Percentiles rank a stretch among this genome's conserved stretches.
Conservation (phyloP, 2,797 vertebrate genomes). For the Siniperca obscura region DNA sequence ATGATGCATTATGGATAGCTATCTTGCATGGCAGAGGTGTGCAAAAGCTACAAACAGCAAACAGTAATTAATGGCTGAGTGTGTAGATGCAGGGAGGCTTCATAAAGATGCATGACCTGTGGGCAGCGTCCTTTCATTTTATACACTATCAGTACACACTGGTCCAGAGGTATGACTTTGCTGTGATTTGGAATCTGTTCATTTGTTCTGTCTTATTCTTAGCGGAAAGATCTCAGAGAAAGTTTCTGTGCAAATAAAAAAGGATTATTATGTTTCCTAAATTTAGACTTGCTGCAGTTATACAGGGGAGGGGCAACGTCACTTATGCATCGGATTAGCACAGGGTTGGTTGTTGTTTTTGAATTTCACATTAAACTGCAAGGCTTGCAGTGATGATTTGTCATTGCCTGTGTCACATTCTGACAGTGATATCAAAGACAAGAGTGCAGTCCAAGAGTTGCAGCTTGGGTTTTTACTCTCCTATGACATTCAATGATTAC, state of each 20-base stretch:
- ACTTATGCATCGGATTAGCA: conserved; percentile 16
- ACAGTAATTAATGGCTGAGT: conserved; percentile 29
- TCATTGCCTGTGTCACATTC: conserved; percentile 49
- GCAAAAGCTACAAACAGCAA: conserved; percentile 21
- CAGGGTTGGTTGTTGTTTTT: conserved; percentile 24
- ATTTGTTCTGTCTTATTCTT: conserved; percentile 31
- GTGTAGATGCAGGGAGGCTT: conserved; percentile 25
- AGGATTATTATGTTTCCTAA: conserved; percentile 31
- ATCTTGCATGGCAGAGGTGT: conserved; percentile 4
- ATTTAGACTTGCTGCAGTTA: conserved; percentile 34
- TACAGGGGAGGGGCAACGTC: neutral
- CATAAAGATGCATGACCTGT: conserved; percentile 54
- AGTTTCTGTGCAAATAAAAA: conserved; percentile 38
- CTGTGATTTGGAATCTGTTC: conserved; percentile 61
- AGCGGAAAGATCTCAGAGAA: conserved; percentile 19
- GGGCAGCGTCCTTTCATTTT: conserved; percentile 51
- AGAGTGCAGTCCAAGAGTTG: conserved; percentile 43
- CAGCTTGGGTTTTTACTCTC: conserved; percentile 52
- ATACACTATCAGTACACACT: conserved; percentile 44
- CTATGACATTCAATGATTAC: conserved; percentile 75
- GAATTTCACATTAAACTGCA: conserved; percentile 42
- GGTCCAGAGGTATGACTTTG: conserved; percentile 34
- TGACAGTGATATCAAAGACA: conserved; percentile 59
- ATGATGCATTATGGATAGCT: conserved; percentile 29
- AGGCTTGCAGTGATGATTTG: conserved; percentile 53